phyloP scores from a whole-genome alignment of 2,888 invertebrate genomes.

The Ariolimax columbianus region DNA sequence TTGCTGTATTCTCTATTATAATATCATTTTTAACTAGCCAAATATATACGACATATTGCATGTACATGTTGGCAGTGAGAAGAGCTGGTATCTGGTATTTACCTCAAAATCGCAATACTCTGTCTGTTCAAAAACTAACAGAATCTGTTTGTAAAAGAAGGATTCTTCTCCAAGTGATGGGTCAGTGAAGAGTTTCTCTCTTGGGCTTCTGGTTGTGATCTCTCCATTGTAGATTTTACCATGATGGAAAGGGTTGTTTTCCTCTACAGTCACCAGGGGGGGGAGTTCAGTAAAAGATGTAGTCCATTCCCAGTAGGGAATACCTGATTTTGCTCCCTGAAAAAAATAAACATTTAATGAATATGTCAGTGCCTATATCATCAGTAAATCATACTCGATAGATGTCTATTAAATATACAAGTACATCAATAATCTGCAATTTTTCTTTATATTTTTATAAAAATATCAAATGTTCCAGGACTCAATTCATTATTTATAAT shows the following conservation, averaged over 20 bases:
- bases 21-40: not conserved
- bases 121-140: conserved; percentile 57
- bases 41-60: not conserved
- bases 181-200: conserved; percentile 55
- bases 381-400: too few species aligned
- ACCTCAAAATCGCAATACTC: conserved; percentile 60
- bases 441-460: too few species aligned
- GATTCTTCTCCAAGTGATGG: conserved; percentile 53
- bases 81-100: not conserved
- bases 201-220: conserved; percentile 53
- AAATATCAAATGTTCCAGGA: too few species aligned
- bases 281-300: conserved; percentile 50
- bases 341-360: not conserved
- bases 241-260: conserved; percentile 56
- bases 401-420: too few species aligned
- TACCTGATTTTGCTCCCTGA: conserved; percentile 47
- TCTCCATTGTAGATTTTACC: conserved; percentile 34
- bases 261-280: conserved; percentile 45
- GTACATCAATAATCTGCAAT: too few species aligned
- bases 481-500: too few species aligned
- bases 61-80: not conserved
- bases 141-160: conserved; percentile 57
- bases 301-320: conserved; percentile 58
- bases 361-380: not conserved
- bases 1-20: not conserved